These are phyloP conservation scores for Iselma pallidipennis DNA, from an alignment of 2,888 invertebrate species.

Conservation along the genomic window DNA sequence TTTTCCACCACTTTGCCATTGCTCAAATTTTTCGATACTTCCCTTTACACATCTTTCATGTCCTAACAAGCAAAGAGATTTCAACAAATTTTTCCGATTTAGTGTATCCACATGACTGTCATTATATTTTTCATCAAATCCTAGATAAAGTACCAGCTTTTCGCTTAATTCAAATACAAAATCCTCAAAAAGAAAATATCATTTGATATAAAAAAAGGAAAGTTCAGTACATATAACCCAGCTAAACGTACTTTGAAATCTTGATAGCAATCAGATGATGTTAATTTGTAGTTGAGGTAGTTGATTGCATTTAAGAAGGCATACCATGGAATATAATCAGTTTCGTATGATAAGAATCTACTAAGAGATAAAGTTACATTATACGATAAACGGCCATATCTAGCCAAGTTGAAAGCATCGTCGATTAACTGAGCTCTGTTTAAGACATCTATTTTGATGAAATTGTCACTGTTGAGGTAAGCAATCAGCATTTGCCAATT, in stretches of 20 bases:
- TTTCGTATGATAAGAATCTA: constrained; percentile 62
- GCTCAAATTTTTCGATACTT: too few species aligned
- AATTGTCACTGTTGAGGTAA: too few species aligned
- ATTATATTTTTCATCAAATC: constrained; percentile 65
- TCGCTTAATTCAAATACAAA: constrained; percentile 3
- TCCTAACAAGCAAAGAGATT: constrained; percentile 54
- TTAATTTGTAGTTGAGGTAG: too few species aligned
- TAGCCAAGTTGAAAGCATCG: constrained; percentile 69
- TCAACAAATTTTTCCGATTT: constrained; percentile 52
- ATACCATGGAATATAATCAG: constrained; percentile 68
- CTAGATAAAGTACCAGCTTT: constrained; percentile 8
- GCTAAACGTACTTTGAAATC: background rate
- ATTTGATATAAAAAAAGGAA: too few species aligned
- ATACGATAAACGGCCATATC: constrained; percentile 62
- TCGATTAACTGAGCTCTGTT: constrained; percentile 77
- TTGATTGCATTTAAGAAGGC: constrained; percentile 47
- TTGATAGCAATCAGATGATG: background rate
- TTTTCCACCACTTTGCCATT: too few species aligned
- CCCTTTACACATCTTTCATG: too few species aligned
- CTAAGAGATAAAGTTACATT: constrained; percentile 61
- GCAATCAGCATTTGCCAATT: too few species aligned
- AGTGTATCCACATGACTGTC: constrained; percentile 64
- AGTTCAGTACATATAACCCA: too few species aligned
- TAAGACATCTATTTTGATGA: too few species aligned
- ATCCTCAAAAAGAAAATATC: too few species aligned